These are phyloP conservation scores for Catocala sponsa DNA, from an alignment of 2,888 invertebrate genomes.

Conservation along the genomic window DNA sequence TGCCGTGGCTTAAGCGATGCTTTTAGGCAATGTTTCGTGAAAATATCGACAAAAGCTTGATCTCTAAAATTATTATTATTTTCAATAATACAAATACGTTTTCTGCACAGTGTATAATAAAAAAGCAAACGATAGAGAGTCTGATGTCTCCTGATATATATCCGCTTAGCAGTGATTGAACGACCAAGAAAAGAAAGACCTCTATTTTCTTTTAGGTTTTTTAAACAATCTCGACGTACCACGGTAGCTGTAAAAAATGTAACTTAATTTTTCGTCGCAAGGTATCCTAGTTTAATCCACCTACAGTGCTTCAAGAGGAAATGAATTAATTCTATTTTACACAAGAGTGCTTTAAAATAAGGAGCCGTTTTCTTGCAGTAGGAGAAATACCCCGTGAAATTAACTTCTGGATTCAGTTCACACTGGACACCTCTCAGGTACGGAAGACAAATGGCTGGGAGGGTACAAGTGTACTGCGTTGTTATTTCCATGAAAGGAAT, in stretches of 20 bases:
- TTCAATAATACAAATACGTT: too few relatives aligned
- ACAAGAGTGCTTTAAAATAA: constrained; percentile 76
- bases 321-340: constrained; percentile 81
- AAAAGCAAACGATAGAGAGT: too few relatives aligned
- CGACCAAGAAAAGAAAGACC: background rate
- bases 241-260: constrained; percentile 21
- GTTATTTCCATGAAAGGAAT: constrained; percentile 58
- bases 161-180: too few relatives aligned
- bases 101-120: too few relatives aligned
- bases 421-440: constrained; percentile 82
- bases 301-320: constrained; percentile 57
- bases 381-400: constrained; percentile 85
- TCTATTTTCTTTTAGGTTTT: constrained; percentile 12
- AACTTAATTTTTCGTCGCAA: constrained; percentile 48
- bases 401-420: constrained; percentile 79
- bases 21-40: too few relatives aligned
- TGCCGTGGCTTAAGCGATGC: too few relatives aligned
- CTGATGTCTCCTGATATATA: too few relatives aligned
- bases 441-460: constrained; percentile 73
- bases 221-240: constrained; percentile 2
- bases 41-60: too few relatives aligned
- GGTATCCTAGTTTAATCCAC: constrained; percentile 53
- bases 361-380: constrained; percentile 68
- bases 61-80: too few relatives aligned
- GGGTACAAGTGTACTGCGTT: constrained; percentile 52